Base-by-base conservation (phyloP, 2,797 vertebrate species). In the Hyperoplus immaculatus region DNA sequence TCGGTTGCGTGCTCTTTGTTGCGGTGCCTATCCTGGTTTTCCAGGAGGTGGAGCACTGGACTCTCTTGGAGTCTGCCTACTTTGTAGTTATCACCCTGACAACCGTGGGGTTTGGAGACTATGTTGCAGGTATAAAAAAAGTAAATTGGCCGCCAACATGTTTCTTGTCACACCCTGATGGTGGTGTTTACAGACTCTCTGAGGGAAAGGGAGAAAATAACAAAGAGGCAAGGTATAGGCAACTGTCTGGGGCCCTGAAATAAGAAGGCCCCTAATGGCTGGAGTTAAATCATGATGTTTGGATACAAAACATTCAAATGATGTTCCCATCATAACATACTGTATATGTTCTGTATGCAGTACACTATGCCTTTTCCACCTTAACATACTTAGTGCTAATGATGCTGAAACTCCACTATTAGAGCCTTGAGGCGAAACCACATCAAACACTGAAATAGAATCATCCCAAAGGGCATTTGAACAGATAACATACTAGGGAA, bases 61-160 rank as follows among this genome's bases (percentile, higher is more conserved):
- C 72, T 21, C 72, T 96, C 4, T 91, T 98, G 69, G 96, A 98
- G 74, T 96, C 97, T 0, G 90, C 96, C 72, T 98, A 98, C 89
- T 98, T 97, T 63, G 97, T 98, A 55, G 94, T 98, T 60, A 96
- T 98, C 90, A 98, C 97, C 0, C 91, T 98, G 79, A 98, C 97
- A 63, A 98, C 97, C 0, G 96, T 98, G 68, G 97, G 97, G 4
- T 98, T 98, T 66, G 97, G 97, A 6, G 97, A 98, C 87, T 97
- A 96, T 62, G 97, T 98, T 72, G 96, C 97, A 90, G 97, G 97
- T 97, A 92, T n/a, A 55, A 18, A 46, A 42, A n/a, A 57, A 51
- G 54, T 49, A 12, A 68, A 57, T 9, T 39, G n/a, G n/a, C 42
- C 66, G 39, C 15, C 12, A 36, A 43, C 1, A 0, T n/a, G 50